Conservation (phyloP, 1,140 invertebrate species). For the Papilio xuthus region DNA sequence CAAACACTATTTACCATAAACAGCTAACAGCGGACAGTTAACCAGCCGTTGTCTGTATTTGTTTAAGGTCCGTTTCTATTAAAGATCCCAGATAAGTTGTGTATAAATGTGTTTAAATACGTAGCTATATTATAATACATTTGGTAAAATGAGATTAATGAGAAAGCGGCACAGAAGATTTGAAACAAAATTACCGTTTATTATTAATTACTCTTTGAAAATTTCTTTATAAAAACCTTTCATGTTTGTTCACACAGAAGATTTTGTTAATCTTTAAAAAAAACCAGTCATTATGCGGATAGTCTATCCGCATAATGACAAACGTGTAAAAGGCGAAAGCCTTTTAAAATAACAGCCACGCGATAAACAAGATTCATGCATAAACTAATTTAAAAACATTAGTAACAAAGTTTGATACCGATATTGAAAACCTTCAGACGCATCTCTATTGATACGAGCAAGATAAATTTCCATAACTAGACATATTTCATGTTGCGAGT, state of each 20-base stretch:
- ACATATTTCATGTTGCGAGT: background rate
- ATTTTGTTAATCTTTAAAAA: too few relatives aligned
- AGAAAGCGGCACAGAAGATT: background rate
- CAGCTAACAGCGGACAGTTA: background rate
- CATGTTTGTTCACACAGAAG: too few relatives aligned
- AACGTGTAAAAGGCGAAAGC: background rate
- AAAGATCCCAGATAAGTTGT: background rate
- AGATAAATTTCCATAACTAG: background rate
- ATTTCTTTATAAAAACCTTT: background rate
- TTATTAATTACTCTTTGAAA: too few relatives aligned
- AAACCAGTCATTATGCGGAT: too few relatives aligned
- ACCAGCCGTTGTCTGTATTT: background rate
- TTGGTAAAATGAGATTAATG: background rate
- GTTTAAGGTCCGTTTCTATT: constrained; percentile 7
- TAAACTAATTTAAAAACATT: too few relatives aligned
- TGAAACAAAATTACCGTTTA: too few relatives aligned
- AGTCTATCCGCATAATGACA: too few relatives aligned
- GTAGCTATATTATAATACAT: background rate
- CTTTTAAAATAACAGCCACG: background rate
- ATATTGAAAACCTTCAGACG: background rate
- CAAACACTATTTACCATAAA: constrained; percentile 20
- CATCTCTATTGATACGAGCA: background rate
- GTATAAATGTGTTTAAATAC: background rate
- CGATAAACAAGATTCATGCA: too few relatives aligned
- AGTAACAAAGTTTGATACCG: background rate